Evolutionary conservation across 2,113 vertebrate genomes (phyloP), one percentile per base, ranked within the genome.

Genomic region (Albula goreensis): DNA sequence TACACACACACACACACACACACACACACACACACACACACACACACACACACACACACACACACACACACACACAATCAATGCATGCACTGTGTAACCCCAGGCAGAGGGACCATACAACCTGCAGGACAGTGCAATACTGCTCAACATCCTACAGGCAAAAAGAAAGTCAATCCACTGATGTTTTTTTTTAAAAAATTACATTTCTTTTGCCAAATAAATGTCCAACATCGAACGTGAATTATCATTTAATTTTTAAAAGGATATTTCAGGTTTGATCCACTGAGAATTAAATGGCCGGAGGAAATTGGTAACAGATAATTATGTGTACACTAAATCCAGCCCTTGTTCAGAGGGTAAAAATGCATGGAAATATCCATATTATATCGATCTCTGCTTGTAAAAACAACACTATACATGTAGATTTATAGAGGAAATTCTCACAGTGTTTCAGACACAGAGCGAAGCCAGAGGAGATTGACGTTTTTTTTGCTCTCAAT

Each of bases 231-330:
- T 1, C 53, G 74, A 53, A 60, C 13, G 15, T 84, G n/a, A 49
- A 80, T 15, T 2, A 57, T 80, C 31, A 22, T 49, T 79, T 56
- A 41, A 25, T 56, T 15, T 57, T 50, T n/a, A 22, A 78, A 56
- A 1, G 41, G 31, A 51, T 49, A 79, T 85, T 85, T 57, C 25
- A 82, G 60, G 56, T 79, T 50, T 48, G 22, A 57, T 12, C n/a
- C 70, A 85, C 25, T 19, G 5, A 9, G 84, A 17, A 50, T 60
- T 78, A 85, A 25, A 56, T 17, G 31, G 49, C 53, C 48, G 51
- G 53, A 50, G 51, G 31, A n/a, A 83, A 83, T 83, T 57, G 41
- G 70, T 15, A 77, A 74, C 51, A 85, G 53, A 31, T 19, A 41
- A 66, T 66, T 78, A 48, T 10, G 53, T 41, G 52, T 51, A 49